Evolutionary conservation across 2,797 vertebrate species (phyloP), one percentile per base, ranked within the genome.

Genomic region (Vespertilio murinus): DNA sequence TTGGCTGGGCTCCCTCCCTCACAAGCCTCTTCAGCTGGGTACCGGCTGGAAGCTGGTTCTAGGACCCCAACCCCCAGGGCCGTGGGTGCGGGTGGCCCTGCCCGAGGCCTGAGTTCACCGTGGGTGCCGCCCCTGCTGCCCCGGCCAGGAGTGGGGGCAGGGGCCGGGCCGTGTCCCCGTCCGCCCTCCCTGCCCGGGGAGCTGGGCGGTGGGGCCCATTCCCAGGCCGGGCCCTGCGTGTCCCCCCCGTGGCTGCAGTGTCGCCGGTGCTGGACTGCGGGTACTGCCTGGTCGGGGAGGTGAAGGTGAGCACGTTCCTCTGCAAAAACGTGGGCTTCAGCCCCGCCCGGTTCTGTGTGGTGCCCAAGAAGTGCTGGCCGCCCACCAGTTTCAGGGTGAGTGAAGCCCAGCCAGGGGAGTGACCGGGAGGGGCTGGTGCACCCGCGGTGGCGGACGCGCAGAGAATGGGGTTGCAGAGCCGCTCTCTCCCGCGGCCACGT

Each of bases 281-380:
- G 35, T 98, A 96, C 92, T 99, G 99, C 96, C 98, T 99, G 80
- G 96, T 99, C 2, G 99, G 99, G 90, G 99, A 99, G 65, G 90
- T 99, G 13, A 99, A 99, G 98, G 95, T 98, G 81, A 97, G 95
- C 0, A 97, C 97, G 70, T 97, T 99, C 92, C 40, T 97, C 70
- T 99, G 99, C 97, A 98, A 95, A 95, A 99, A 99, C 61, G 97
- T 99, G 56, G 99, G 99, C 56, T 96, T 97, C 88, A 99, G 98
- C 14, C 0, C 95, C 0, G 99, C 99, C 61, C 99, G 97, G 8
- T 99, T 99, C 98, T 99, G 98, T 74, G 95, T 99, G 28, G 98
- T 99, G 96, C 98, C 99, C 0, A 98, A 98, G 93, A 98, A 96
- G 30, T 96, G 97, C 94, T 99, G 99, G 98, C 98, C 99, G 2